Percentiles rank a stretch among this genome's conserved stretches.
Evolutionary conservation across 2,888 invertebrate species (phyloP).

Genomic region (Campopleginae sp.): DNA sequence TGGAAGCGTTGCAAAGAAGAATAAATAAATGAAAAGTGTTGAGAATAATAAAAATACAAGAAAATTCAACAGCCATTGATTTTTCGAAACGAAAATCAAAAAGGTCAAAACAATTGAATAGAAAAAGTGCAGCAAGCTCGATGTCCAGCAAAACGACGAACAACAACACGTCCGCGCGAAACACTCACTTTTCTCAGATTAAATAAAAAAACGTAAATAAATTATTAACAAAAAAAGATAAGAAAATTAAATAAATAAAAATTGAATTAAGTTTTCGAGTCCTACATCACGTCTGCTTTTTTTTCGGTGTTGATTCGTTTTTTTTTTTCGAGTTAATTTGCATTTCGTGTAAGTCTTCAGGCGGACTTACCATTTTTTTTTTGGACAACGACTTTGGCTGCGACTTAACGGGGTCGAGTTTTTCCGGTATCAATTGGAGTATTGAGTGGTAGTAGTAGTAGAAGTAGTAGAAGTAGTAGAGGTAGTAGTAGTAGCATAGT

Average conservation of each 20-base stretch:
- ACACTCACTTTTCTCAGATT: slow-evolving; percentile 54
- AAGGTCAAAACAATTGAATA: slow-evolving; percentile 7
- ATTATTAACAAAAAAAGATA: slow-evolving; percentile 43
- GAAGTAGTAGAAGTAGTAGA: slow-evolving; percentile 79
- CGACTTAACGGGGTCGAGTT: slow-evolving; percentile 83
- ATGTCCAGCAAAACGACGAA: slow-evolving; percentile 61
- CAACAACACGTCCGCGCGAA: slow-evolving; percentile 65
- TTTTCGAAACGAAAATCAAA: slow-evolving; percentile 32
- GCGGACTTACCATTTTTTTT: slow-evolving; percentile 85
- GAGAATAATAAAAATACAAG: slow-evolving; percentile 18
- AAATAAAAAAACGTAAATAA: slow-evolving; percentile 44
- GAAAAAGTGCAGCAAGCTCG: slow-evolving; percentile 47
- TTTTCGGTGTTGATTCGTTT: slow-evolving; percentile 25
- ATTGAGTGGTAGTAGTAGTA: slow-evolving; percentile 83
- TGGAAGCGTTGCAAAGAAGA: neutral
- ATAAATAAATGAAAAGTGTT: slow-evolving; percentile 38
- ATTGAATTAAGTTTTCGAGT: slow-evolving; percentile 47
- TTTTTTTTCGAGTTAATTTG: slow-evolving; percentile 73
- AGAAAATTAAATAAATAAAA: slow-evolving; percentile 40
- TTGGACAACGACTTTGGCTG: slow-evolving; percentile 85
- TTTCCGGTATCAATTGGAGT: slow-evolving; percentile 82
- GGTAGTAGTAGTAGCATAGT: slow-evolving; percentile 81
- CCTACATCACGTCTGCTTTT: slow-evolving; percentile 64
- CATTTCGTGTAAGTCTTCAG: slow-evolving; percentile 83
- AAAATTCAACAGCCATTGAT: slow-evolving; percentile 20